These are phyloP conservation scores for Columba livia DNA, from an alignment of 2,113 vertebrate genomes.

Conservation along the genomic window DNA sequence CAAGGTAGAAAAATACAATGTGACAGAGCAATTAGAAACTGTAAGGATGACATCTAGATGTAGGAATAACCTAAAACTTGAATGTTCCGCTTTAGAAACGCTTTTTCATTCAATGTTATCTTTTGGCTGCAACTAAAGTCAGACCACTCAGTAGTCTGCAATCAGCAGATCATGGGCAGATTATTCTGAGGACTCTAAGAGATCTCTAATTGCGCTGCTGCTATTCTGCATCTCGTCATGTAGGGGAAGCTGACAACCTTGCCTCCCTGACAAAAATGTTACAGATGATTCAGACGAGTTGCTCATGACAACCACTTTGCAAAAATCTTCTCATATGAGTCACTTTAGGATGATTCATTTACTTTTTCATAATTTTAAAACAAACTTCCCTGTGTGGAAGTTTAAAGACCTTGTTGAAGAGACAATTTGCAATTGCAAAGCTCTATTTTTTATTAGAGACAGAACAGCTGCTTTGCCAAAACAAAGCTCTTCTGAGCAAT, in stretches of 20 bases:
- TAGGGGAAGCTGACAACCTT: neutral
- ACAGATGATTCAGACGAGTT: neutral
- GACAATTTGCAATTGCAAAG: neutral
- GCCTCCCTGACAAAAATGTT: neutral
- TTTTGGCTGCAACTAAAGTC: neutral
- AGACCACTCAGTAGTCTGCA: neutral
- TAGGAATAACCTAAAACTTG: neutral
- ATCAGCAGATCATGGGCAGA: neutral
- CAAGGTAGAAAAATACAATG: neutral
- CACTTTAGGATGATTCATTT: conserved; percentile 46
- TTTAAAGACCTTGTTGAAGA: conserved; percentile 17
- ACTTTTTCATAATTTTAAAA: conserved; percentile 21
- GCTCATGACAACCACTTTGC: neutral
- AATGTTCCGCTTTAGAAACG: fast-evolving
- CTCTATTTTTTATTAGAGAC: neutral
- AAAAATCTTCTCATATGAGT: conserved; percentile 38
- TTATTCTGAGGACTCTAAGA: neutral
- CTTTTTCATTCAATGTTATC: neutral
- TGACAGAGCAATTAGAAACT: neutral
- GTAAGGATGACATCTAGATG: neutral
- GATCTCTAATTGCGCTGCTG: neutral
- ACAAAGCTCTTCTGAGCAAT: neutral
- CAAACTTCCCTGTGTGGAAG: neutral
- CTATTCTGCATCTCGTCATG: neutral
- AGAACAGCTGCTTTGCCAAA: conserved; percentile 28